phyloP scores from a whole-genome alignment of 1,140 invertebrate species.

The Pantala flavescens region DNA sequence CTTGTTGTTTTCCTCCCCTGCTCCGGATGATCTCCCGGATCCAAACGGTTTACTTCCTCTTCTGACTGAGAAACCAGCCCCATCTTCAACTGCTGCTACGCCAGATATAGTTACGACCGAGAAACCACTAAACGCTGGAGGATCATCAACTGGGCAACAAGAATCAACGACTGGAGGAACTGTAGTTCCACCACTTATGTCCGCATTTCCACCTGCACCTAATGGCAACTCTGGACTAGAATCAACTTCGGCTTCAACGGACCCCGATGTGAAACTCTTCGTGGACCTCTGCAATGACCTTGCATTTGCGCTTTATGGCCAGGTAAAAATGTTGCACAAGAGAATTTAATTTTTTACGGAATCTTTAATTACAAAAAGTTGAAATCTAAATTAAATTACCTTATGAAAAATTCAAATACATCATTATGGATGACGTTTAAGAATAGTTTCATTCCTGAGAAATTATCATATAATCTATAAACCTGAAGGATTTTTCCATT shows the following conservation, averaged over 20 bases:
- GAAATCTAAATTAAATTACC: no score
- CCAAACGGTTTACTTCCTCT: not conserved
- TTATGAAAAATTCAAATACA: no score
- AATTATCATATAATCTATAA: no score
- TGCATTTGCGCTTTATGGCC: conserved; percentile 53
- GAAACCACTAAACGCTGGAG: no score
- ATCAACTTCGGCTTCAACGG: conserved; percentile 55
- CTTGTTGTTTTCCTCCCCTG: not conserved
- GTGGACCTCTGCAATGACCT: conserved; percentile 70
- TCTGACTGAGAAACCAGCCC: not conserved
- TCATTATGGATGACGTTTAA: no score
- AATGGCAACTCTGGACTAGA: conserved; percentile 40
- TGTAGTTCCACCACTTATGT: not conserved
- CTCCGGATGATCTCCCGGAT: not conserved
- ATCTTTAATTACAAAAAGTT: no score
- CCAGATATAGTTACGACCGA: not conserved
- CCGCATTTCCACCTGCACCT: not conserved
- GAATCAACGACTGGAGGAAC: not conserved
- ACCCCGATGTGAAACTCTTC: conserved; percentile 55
- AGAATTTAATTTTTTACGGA: no score
- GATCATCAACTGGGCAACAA: not conserved
- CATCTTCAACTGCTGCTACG: not conserved
- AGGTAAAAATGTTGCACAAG: conserved; percentile 19
- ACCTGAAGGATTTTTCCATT: no score
- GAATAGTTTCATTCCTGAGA: no score